Base-by-base conservation (phyloP, 2,888 invertebrate genomes). In the Scaptomyza caliginosa region DNA sequence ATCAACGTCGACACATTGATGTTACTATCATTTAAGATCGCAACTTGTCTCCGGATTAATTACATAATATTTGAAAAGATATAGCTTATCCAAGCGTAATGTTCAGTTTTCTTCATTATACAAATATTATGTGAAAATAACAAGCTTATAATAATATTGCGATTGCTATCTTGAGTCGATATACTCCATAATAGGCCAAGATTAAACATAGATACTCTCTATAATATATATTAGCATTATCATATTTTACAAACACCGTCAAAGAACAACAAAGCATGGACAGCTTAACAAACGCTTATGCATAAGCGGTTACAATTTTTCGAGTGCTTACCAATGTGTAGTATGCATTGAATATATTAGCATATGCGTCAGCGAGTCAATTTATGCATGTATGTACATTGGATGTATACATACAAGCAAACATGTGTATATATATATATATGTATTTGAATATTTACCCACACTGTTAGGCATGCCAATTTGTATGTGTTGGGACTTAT, bases 11-110 rank as follows among this genome's bases (percentile, higher is more conserved):
- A 34, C 26, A 45, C 64, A 60, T 60, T 62, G 52, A 68, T 73
- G 62, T 76, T 73, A 78, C 73, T 64, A 76, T 67, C 63, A 70
- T 56, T 58, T 58, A 32, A 42, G 51, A 62, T 67, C 59, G 56
- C 10, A 36, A n/a, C 30, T 10, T 13, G 30, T 21, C 28, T 42
- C 46, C 58, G 36, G 57, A 69, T 43, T 42, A 46, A 19, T 28
- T 57, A 39, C 56, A 43, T 28, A 10, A 26, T 3, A 24, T 24
- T 6, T 6, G 8, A 8, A 24, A 1, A 24, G 8, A 6, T 24
- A 2, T 24, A 7, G 7, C 24, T 24, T 2, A 24, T 24, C 24
- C 6, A 24, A 7, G 6, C 24, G 8, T 23, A 6, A 7, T 23
- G 23, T 16, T 26, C 17, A 11, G 16, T 17, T 24, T 42, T 10